Base-by-base conservation (phyloP, 2,113 vertebrate species). In the Drymodes brunneopygia region DNA sequence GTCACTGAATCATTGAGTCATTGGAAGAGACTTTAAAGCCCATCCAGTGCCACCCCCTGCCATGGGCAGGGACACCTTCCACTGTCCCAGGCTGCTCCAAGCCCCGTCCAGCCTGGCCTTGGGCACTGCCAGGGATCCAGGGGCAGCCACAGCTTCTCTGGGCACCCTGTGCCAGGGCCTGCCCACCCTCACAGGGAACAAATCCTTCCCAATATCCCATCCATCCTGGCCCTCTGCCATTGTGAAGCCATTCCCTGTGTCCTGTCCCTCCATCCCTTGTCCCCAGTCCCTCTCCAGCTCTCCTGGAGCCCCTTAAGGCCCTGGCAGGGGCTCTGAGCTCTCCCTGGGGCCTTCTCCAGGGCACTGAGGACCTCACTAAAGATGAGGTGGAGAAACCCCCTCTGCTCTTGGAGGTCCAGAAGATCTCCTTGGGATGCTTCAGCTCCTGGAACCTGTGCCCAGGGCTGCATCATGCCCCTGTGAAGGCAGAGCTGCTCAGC, bases 171-270 rank as follows among this genome's bases (percentile, higher is more conserved):
- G 15, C 75, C 50, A 72, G 66, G 50, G 35, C 50, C 35, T 88
- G 0, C 1, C 21, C 75, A 36, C 36, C 31, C 58, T 50, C 15
- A 0, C 35, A 80, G 31, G 11, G 25, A 64, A 7, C 15, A 65
- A 81, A 50, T 58, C 10, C 58, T 58, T 0, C 36, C 44, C 51
- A 36, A 6, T 4, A 3, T 50, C 50, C 44, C 50, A 28, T 11
- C 51, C 2, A 23, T 0, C 51, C 31, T 35, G 33, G 36, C 18
- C 27, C 25, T 56, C 9, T 40, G 44, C 50, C 57, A 27, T 1
- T 56, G 44, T 11, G 4, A 60, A 71, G 42, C 44, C 67, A 72
- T 65, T 57, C 36, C 75, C 25, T 33, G 35, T 33, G 15, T 81
- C 22, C 51, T 66, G 51, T 38, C 36, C 12, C 58, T 73, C 36